Evolutionary conservation across 2,113 vertebrate species (phyloP).

Genomic region (Pteruthius melanotis): DNA sequence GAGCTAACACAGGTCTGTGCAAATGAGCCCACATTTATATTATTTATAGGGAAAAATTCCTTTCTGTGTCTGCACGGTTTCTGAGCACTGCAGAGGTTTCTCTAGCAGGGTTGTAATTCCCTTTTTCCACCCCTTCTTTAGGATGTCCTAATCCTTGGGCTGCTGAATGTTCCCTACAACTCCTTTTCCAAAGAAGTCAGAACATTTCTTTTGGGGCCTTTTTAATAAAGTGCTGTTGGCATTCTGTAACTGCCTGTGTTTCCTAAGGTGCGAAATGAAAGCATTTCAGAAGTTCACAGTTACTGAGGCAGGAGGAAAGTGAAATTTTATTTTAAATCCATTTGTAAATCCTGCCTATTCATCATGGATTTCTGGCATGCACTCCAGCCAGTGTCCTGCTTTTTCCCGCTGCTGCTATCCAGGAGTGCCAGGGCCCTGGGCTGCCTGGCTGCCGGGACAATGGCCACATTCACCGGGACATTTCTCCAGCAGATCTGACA

Average conservation of each 20-base stretch:
- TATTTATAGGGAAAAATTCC: constrained; percentile 27
- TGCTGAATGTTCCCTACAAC: neutral
- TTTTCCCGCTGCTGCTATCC: neutral
- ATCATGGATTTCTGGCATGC: neutral
- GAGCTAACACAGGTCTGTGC: neutral
- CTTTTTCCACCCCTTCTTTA: neutral
- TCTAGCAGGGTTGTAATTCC: neutral
- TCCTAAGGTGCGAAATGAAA: neutral
- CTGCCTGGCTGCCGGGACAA: too few relatives aligned
- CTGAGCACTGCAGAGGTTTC: neutral
- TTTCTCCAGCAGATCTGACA: neutral
- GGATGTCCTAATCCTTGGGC: neutral
- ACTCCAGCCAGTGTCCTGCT: neutral
- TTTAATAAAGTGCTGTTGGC: neutral
- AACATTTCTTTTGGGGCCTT: neutral
- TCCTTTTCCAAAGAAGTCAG: neutral
- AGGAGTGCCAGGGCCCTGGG: neutral
- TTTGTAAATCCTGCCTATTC: neutral
- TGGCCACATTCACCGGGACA: neutral
- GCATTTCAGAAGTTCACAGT: neutral
- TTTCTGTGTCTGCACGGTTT: neutral
- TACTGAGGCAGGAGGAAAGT: neutral
- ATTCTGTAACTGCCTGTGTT: neutral
- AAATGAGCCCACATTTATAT: neutral
- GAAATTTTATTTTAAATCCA: neutral